phyloP scores from a whole-genome alignment of 1,140 invertebrate species.

The Cherax destructor region DNA sequence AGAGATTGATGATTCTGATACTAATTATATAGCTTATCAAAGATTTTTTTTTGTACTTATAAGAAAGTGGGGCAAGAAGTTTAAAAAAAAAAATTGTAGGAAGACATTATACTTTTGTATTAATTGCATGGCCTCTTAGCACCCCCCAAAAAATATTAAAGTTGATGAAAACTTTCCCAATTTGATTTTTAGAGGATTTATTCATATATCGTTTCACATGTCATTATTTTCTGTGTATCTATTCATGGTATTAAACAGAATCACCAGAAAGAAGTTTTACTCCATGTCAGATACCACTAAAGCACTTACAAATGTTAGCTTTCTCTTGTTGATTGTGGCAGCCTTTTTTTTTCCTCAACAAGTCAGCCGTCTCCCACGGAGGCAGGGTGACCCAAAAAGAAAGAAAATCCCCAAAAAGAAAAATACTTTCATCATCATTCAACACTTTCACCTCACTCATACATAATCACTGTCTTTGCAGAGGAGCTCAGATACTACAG shows the following conservation, averaged over 20 bases:
- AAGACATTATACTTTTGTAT: background rate
- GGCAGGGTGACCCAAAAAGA: too few species aligned
- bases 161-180: background rate
- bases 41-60: background rate
- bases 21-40: background rate
- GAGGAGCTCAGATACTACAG: too few species aligned
- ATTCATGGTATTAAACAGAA: slow-evolving; percentile 31
- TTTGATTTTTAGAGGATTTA: background rate
- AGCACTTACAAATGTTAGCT: too few species aligned
- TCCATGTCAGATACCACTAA: background rate
- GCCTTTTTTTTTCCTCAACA: too few species aligned
- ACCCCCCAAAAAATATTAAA: background rate
- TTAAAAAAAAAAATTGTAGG: background rate
- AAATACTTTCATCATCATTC: too few species aligned
- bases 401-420: too few species aligned
- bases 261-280: background rate
- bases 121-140: background rate
- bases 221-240: slow-evolving; percentile 34
- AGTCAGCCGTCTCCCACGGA: too few species aligned
- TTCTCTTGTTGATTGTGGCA: too few species aligned
- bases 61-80: background rate
- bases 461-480: too few species aligned
- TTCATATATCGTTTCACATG: slow-evolving; percentile 28
- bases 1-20: slow-evolving; percentile 5
- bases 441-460: too few species aligned